A percentile compares a stretch with the other conserved stretches of the same genome.
These are phyloP conservation scores for Cylas formicarius DNA, from an alignment of 1,140 invertebrate genomes.

Conservation along the genomic window DNA sequence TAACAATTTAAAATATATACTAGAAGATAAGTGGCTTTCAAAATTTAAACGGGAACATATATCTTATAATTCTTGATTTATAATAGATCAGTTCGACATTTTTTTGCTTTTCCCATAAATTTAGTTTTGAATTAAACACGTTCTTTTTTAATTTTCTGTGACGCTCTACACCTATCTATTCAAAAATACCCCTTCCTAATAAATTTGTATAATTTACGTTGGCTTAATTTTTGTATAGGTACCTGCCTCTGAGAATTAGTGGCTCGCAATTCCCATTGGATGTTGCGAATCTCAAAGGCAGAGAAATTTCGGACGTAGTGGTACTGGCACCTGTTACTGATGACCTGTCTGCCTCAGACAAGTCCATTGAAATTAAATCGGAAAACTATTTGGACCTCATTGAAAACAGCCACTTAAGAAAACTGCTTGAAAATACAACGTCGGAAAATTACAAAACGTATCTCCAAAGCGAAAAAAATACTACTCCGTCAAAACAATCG, in stretches of 20 bases:
- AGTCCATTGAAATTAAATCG: conserved; percentile 44
- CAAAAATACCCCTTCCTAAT: neutral
- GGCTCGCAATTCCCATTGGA: conserved; percentile 77
- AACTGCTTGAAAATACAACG: conserved; percentile 64
- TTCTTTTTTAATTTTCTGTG: neutral
- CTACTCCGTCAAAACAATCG: conserved; percentile 63
- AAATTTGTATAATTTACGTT: neutral
- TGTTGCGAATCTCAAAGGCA: conserved; percentile 60
- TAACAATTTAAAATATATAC: no score
- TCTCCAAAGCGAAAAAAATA: conserved; percentile 66
- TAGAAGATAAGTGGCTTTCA: no score
- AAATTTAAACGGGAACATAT: no score
- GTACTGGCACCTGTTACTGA: conserved; percentile 72
- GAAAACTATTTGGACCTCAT: conserved; percentile 55
- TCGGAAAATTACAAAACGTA: conserved; percentile 71
- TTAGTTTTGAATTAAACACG: neutral
- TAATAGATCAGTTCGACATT: no score
- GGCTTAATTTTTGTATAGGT: conserved; percentile 42
- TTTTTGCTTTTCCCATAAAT: neutral
- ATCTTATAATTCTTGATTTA: no score
- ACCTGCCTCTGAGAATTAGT: conserved; percentile 73
- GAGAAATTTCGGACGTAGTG: conserved; percentile 71
- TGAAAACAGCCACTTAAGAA: conserved; percentile 63
- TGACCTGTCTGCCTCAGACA: conserved; percentile 34
- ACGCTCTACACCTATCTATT: neutral